A percentile compares a stretch with the other conserved stretches of the same genome.
phyloP scores from a whole-genome alignment of 2,888 invertebrate genomes.

The Entomobrya proxima region DNA sequence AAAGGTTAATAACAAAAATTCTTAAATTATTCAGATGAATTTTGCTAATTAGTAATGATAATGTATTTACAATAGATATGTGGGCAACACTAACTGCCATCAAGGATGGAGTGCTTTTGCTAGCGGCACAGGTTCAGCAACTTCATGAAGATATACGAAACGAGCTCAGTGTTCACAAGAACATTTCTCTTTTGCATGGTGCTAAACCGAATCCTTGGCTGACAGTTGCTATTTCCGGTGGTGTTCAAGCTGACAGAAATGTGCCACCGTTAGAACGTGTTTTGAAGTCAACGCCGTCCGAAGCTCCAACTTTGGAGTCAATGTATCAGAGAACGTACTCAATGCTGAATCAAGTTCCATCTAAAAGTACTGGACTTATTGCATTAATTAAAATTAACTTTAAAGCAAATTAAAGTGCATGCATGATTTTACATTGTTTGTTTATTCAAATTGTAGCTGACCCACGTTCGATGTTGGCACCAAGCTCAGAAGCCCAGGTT shows the following conservation, averaged over 20 bases:
- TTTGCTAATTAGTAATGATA: background rate
- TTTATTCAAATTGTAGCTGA: background rate
- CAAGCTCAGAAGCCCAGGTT: background rate
- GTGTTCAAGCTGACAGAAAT: background rate
- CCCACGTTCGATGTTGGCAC: background rate
- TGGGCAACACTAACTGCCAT: constrained; percentile 25
- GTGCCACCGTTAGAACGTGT: background rate
- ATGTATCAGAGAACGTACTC: background rate
- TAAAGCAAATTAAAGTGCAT: background rate
- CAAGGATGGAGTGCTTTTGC: constrained; percentile 31
- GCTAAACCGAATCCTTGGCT: background rate
- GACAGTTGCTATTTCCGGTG: background rate
- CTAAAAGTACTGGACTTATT: background rate
- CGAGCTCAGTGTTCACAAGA: constrained; percentile 34
- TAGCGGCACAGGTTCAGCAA: constrained; percentile 52
- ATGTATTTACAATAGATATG: constrained; percentile 21
- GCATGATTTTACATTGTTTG: background rate
- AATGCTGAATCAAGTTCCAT: background rate
- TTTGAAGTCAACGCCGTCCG: background rate
- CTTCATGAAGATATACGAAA: constrained; percentile 33
- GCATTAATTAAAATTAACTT: background rate
- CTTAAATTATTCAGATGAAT: background rate
- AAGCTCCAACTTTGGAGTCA: background rate
- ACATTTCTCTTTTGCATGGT: background rate
- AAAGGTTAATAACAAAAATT: no score